Conservation (phyloP, 2,797 vertebrate species). For the Notolepis coatsorum region DNA sequence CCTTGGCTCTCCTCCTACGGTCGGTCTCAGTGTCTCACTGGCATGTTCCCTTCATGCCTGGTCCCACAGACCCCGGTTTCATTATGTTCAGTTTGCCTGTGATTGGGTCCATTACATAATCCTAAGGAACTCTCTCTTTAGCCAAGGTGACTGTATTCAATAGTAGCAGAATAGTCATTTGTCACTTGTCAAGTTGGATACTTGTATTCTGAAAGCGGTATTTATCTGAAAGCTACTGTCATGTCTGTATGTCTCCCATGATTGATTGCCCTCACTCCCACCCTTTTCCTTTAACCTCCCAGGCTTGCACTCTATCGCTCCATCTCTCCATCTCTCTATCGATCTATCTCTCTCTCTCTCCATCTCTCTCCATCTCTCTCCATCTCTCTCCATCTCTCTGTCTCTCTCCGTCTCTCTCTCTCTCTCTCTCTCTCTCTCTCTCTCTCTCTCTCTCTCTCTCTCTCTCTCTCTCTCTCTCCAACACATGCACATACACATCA, state of each 20-base stretch:
- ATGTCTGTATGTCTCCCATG: not conserved
- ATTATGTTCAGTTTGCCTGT: not conserved
- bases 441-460: constrained; percentile 26
- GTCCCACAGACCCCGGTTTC: constrained; percentile 2
- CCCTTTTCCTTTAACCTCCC: too few species aligned
- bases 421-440: constrained; percentile 21
- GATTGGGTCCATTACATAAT: too few species aligned
- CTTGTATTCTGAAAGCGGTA: too few species aligned
- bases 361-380: not conserved
- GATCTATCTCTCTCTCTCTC: constrained; percentile 6
- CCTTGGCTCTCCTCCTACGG: not conserved
- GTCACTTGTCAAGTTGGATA: too few species aligned
- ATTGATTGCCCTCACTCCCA: not conserved
- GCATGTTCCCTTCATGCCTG: not conserved
- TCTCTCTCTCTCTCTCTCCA: constrained; percentile 1
- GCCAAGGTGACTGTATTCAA: too few species aligned
- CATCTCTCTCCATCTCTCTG: not conserved
- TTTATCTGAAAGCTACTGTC: not conserved
- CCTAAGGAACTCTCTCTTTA: too few species aligned
- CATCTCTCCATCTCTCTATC: too few species aligned
- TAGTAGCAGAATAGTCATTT: too few species aligned
- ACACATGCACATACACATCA: constrained; percentile 35
- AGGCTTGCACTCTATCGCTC: not conserved
- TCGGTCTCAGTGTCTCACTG: not conserved
- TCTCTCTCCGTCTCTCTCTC: not conserved